These are phyloP conservation scores for Andrena bucephala DNA, from an alignment of 2,888 invertebrate species.

Conservation along the genomic window DNA sequence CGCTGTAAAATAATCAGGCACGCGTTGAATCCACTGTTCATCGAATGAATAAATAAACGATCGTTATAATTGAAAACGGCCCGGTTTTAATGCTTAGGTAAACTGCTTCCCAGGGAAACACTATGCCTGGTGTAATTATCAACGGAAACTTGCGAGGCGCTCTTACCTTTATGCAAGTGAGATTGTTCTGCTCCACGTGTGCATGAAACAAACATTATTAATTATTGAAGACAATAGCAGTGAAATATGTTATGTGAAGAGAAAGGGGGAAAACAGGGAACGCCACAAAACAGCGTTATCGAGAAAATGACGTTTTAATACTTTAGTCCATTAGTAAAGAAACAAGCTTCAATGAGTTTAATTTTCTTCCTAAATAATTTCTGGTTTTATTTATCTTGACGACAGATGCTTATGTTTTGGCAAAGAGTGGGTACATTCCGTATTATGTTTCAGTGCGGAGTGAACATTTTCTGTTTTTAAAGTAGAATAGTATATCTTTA, in stretches of 20 bases:
- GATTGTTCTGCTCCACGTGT: conserved; percentile 87
- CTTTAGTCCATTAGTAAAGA: no score
- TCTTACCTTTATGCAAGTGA: conserved; percentile 90
- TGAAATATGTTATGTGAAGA: background rate
- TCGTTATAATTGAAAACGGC: background rate
- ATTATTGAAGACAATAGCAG: background rate
- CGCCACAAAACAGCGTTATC: no score
- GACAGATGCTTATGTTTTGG: no score
- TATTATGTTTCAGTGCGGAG: no score
- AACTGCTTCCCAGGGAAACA: background rate
- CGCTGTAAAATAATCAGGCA: background rate
- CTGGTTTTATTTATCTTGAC: no score
- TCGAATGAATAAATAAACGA: conserved; percentile 32
- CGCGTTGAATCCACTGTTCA: conserved; percentile 6
- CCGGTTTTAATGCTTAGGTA: background rate
- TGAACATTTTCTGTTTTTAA: no score
- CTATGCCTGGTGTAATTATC: background rate
- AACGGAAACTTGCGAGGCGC: background rate
- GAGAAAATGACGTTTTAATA: no score
- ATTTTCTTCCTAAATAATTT: no score
- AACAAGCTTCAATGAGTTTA: no score
- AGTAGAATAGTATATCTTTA: no score
- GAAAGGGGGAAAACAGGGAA: no score
- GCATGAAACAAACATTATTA: conserved; percentile 54
- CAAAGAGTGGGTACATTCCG: no score